These are phyloP conservation scores for Pangasius krempfi DNA, from an alignment of 2,797 vertebrate species.

Conservation along the genomic window DNA sequence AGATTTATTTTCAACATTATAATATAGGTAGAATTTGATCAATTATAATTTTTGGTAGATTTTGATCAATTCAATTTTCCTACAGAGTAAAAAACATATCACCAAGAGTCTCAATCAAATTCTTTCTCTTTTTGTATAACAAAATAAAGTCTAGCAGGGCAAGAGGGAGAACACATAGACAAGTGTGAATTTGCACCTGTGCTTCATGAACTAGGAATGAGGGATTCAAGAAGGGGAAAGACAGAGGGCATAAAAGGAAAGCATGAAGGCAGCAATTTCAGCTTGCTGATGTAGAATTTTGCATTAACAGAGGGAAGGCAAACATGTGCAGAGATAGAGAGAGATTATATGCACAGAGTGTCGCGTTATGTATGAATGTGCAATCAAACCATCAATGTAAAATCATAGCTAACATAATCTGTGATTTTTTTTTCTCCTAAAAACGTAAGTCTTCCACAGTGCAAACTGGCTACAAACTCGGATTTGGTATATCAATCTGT, in stretches of 20 bases:
- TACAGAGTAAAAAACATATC: neutral
- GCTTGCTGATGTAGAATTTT: constrained; percentile 36
- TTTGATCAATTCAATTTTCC: neutral
- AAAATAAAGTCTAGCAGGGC: neutral
- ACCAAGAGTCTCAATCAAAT: neutral
- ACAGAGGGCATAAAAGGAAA: constrained; percentile 16
- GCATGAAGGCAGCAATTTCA: constrained; percentile 35
- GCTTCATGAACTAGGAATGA: constrained; percentile 24
- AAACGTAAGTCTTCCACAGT: neutral
- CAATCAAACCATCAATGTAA: constrained; percentile 34
- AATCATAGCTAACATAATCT: constrained; percentile 13
- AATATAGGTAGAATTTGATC: neutral
- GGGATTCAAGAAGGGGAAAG: neutral
- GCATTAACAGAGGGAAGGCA: constrained; percentile 22
- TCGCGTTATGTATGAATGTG: constrained; percentile 9
- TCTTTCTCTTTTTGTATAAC: neutral
- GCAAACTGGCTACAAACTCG: neutral
- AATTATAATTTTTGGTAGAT: neutral
- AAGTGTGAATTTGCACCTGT: constrained; percentile 27
- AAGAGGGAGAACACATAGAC: neutral
- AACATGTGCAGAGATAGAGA: constrained; percentile 10
- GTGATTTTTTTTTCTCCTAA: neutral
- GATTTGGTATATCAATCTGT: neutral
- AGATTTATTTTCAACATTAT: neutral
- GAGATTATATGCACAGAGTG: constrained; percentile 19